These are phyloP conservation scores for Terrapene triunguis DNA, from an alignment of 2,113 vertebrate species.

Conservation along the genomic window DNA sequence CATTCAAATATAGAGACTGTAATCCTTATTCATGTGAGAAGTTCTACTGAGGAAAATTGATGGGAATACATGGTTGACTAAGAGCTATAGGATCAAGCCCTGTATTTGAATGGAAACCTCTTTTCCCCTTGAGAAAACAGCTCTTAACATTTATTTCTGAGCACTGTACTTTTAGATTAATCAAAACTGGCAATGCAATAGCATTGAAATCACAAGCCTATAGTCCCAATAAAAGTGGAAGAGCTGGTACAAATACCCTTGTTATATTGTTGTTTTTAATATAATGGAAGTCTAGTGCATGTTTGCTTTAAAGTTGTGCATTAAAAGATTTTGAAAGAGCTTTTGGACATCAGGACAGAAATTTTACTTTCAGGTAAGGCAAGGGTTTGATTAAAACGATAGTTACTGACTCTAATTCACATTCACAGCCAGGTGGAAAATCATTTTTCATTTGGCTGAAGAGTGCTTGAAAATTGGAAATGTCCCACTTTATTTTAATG, in stretches of 20 bases:
- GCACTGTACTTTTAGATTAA: neutral
- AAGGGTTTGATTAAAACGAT: neutral
- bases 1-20: neutral
- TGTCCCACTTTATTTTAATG: neutral
- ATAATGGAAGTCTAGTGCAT: neutral
- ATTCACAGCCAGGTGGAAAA: constrained; percentile 4
- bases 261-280: neutral
- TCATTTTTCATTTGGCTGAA: neutral
- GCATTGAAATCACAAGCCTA: neutral
- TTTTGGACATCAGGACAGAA: neutral
- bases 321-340: neutral
- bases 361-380: neutral
- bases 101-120: neutral
- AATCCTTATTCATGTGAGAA: neutral
- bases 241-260: neutral
- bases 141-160: neutral
- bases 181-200: neutral
- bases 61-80: neutral
- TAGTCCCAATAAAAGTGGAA: neutral
- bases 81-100: neutral
- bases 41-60: neutral
- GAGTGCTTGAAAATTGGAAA: neutral
- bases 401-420: neutral
- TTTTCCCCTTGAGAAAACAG: fast-evolving
- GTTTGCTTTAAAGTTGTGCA: neutral